Evolutionary conservation across 2,797 vertebrate species (phyloP).

Genomic region (Cryptoblepharus egeriae): DNA sequence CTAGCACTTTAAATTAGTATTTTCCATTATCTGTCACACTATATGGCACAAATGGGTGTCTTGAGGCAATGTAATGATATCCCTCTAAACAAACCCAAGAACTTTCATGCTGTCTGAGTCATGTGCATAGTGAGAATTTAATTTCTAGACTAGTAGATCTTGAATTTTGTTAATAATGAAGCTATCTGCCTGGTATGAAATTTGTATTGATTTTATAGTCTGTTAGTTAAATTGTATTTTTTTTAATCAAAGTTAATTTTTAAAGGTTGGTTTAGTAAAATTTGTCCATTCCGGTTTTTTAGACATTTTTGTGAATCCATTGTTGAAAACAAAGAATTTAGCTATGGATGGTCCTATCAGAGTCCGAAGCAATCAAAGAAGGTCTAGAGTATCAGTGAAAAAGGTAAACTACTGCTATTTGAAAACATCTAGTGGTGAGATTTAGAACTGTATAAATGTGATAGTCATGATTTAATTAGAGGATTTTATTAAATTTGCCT

Average conservation of each 20-base stretch:
- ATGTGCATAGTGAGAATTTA: not conserved
- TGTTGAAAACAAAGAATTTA: conserved; percentile 41
- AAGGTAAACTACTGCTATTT: conserved; percentile 78
- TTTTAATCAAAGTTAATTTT: not conserved
- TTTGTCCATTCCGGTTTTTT: conserved; percentile 42
- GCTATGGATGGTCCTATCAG: conserved; percentile 86
- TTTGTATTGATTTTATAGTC: not conserved
- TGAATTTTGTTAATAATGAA: not conserved
- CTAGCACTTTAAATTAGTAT: not conserved
- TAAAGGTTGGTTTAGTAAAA: not conserved
- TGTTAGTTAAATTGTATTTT: not conserved
- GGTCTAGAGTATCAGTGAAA: conserved; percentile 82
- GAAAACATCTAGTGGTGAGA: not conserved
- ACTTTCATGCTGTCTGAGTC: too few relatives aligned
- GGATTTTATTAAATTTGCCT: not conserved
- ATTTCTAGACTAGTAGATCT: too few relatives aligned
- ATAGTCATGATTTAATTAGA: not conserved
- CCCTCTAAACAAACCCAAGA: not conserved
- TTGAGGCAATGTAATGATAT: not conserved
- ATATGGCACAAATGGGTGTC: not conserved
- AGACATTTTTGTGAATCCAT: conserved; percentile 72
- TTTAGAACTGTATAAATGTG: not conserved
- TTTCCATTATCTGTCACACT: not conserved
- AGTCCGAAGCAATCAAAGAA: conserved; percentile 81
- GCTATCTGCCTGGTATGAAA: not conserved